Conservation (phyloP, 2,888 invertebrate species). For the Andrena hattorfiana region DNA sequence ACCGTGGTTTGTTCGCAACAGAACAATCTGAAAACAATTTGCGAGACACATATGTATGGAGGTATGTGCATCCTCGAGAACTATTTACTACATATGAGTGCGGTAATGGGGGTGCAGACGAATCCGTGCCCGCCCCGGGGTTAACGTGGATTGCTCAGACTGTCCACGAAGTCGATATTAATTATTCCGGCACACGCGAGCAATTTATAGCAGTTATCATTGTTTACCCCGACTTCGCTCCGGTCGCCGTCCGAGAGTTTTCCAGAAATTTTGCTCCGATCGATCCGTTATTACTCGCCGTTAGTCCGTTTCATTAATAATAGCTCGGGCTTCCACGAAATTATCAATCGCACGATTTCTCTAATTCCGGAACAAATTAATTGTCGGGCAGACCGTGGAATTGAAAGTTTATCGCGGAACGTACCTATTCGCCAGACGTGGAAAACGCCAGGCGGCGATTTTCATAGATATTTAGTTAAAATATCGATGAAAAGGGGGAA, state of each 20-base stretch:
- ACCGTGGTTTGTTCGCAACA: constrained; percentile 65
- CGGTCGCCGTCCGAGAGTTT: constrained; percentile 28
- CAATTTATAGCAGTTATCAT: constrained; percentile 65
- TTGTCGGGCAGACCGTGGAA: constrained; percentile 14
- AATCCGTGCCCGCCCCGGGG: constrained; percentile 47
- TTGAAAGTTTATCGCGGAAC: constrained; percentile 3
- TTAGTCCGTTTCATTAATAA: constrained; percentile 34
- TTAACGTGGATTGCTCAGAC: constrained; percentile 51
- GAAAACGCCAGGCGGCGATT: neutral
- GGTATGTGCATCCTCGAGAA: constrained; percentile 53
- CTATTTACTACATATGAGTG: constrained; percentile 57
- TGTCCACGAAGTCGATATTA: constrained; percentile 69
- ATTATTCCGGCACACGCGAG: constrained; percentile 54
- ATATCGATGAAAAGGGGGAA: neutral
- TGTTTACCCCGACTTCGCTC: constrained; percentile 34
- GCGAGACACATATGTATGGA: constrained; percentile 45
- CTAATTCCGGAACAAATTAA: constrained; percentile 8
- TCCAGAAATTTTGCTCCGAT: constrained; percentile 44
- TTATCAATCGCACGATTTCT: constrained; percentile 26
- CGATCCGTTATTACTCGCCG: constrained; percentile 41
- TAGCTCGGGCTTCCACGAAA: neutral
- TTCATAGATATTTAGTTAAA: too few relatives aligned
- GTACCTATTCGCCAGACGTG: neutral
- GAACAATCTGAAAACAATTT: constrained; percentile 73
- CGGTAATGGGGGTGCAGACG: constrained; percentile 53